These are phyloP conservation scores for Tipula unca DNA, from an alignment of 2,888 invertebrate genomes.

Conservation along the genomic window DNA sequence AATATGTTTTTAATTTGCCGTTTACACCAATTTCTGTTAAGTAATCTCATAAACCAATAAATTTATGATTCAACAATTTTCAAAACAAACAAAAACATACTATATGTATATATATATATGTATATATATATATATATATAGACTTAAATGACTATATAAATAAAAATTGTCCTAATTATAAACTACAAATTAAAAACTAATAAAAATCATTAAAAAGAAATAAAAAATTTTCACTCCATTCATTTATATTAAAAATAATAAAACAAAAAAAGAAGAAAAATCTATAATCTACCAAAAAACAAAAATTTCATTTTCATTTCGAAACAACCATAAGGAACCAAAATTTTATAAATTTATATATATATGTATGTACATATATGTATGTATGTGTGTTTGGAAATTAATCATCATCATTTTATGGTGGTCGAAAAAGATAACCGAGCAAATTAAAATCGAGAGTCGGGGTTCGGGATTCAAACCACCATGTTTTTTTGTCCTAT, in stretches of 20 bases:
- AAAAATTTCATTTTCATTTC: conserved; percentile 1
- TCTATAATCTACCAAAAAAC: not conserved
- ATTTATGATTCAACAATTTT: not conserved
- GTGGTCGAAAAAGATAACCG: not conserved
- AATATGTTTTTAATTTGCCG: too few relatives aligned
- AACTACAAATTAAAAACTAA: conserved; percentile 8
- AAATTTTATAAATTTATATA: not conserved
- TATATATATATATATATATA: not conserved
- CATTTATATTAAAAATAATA: not conserved
- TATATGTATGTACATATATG: not conserved
- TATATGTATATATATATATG: not conserved
- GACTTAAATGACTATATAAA: not conserved
- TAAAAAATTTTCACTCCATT: not conserved
- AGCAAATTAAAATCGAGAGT: not conserved
- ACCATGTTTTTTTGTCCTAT: conserved; percentile 4
- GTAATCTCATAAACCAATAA: not conserved
- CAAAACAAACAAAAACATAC: not conserved
- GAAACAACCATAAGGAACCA: not conserved
- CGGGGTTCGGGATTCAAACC: not conserved
- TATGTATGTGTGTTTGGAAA: not conserved
- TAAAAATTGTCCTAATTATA: conserved; percentile 8
- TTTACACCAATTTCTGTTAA: too few relatives aligned
- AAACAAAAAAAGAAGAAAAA: not conserved
- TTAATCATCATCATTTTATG: conserved; percentile 14
- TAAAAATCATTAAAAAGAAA: conserved; percentile 2